Evolutionary conservation across 2,113 vertebrate genomes (phyloP), one percentile per base, ranked within the genome.

Genomic region (Protobothrops flavoviridis): DNA sequence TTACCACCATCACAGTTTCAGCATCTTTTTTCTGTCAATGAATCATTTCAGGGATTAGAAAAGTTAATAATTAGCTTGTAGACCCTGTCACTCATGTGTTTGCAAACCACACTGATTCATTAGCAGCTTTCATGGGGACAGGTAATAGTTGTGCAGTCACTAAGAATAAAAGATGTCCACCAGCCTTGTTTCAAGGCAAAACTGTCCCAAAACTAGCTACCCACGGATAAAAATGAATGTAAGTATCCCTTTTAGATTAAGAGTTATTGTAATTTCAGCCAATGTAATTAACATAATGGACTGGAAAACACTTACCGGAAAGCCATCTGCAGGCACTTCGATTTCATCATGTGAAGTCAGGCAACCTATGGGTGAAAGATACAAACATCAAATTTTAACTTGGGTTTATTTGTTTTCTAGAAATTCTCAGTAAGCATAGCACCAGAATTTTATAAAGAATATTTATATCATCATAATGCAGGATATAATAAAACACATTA

Each of bases 301-400:
- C 91, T 91, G 17, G 7, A 93, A 93, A 95, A 5, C 45, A 98
- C 99, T 98, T 96, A 99, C 99, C 97, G 98, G 98, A 97, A 98
- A 97, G 94, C 98, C 98, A 94, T 98, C 98, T 95, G 99, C 98
- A 56, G 97, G 95, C 95, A 96, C 97, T 95, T 99, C 98, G 17
- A 97, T 95, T 94, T 99, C 99, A 93, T 97, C 98, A 95, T 98
- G 97, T 50, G 96, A 98, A 3, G 97, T 94, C 92, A 98, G 97
- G 95, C 98, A 99, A 93, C 98, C 99, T 99, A 74, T 89, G 48
- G 61, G 81, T 2, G 45, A 61, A 81, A 50, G 81, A 87, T 56
- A 6, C 0, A 12, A 90, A 48, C 15, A 50, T 0, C 81, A 90
- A 29, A 10, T 20, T 69, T 93, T 0, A 57, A 55, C 23, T 43